Base-by-base conservation (phyloP, 2,888 invertebrate species). In the Apamea sordens region DNA sequence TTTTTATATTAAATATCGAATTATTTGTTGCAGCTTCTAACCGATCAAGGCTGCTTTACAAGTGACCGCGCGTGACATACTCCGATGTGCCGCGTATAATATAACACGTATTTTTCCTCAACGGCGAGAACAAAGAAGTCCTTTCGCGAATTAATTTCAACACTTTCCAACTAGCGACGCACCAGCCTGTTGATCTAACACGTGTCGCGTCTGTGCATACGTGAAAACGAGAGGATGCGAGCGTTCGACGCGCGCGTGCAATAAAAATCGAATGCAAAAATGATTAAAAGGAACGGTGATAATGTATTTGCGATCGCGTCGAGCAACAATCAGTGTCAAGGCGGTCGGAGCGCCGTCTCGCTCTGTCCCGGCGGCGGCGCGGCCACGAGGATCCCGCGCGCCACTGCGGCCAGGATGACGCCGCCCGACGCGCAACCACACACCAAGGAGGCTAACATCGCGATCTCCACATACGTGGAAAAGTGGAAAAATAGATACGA, bases 401-500 rank as follows among this genome's bases (percentile, higher is more conserved):
- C 96, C 94, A 96, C 96, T 93, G 93, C 95, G 92, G 94, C 92
- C 92, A 96, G 95, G 93, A 97, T 96, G 96, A 95, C 96, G 95
- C 96, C 96, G 94, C 94, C 96, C 93, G 96, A 96, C 92, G 94
- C 96, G 93, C 94, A 96, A 89, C 97, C 91, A 94, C 95, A 93
- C 95, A 95, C 94, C 91, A 95, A 95, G 91, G 96, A 96, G 92
- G 93, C 96, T 77, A 96, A 95, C 93, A 95, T 96, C 81, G 96
- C 96, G 89, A 94, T 96, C 90, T 96, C 97, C 71, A 96, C 95
- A 83, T 96, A 96, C 92, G 96, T 96, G 73, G 97, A 97, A 92
- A 97, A 97, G 92, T 98, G 98, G 98, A 98, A 97, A 95, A 96
- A 94, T 85, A 98, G 97, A 95, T 98, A 97, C 93, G 98, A 98